Evolutionary conservation across 2,888 invertebrate genomes (phyloP).

Genomic region (Dolichomitus sp.): DNA sequence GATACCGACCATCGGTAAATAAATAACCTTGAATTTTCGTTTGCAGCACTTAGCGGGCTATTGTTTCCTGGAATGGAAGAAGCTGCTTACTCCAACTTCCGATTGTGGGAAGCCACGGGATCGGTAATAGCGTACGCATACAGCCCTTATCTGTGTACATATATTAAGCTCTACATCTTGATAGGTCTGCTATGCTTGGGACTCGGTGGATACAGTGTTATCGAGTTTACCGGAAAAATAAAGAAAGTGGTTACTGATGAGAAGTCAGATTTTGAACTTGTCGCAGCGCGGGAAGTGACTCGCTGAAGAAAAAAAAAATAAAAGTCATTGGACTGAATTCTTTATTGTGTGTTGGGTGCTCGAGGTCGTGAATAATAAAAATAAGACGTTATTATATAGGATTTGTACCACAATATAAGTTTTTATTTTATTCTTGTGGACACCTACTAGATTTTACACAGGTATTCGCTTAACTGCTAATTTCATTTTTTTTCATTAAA

Average conservation of each 20-base stretch:
- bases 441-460: conserved; percentile 86
- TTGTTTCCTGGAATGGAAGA: conserved; percentile 95
- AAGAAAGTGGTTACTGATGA: conserved; percentile 64
- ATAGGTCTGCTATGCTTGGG: conserved; percentile 91
- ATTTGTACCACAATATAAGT: conserved; percentile 86
- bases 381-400: conserved; percentile 68
- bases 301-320: conserved; percentile 2
- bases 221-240: conserved; percentile 86
- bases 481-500: conserved; percentile 78
- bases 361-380: background rate
- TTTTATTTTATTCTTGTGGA: conserved; percentile 86
- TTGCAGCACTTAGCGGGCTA: conserved; percentile 93
- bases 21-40: background rate
- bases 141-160: conserved; percentile 92
- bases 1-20: background rate
- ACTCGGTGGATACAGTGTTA: conserved; percentile 91
- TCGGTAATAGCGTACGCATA: conserved; percentile 95
- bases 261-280: conserved; percentile 82
- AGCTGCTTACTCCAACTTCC: conserved; percentile 97
- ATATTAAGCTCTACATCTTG: conserved; percentile 91
- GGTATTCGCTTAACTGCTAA: conserved; percentile 85
- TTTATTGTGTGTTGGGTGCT: background rate
- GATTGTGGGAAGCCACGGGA: conserved; percentile 96
- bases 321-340: background rate
- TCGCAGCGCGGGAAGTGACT: conserved; percentile 70